Base-by-base conservation (phyloP, 2,113 vertebrate genomes). In the Nesoenas mayeri region DNA sequence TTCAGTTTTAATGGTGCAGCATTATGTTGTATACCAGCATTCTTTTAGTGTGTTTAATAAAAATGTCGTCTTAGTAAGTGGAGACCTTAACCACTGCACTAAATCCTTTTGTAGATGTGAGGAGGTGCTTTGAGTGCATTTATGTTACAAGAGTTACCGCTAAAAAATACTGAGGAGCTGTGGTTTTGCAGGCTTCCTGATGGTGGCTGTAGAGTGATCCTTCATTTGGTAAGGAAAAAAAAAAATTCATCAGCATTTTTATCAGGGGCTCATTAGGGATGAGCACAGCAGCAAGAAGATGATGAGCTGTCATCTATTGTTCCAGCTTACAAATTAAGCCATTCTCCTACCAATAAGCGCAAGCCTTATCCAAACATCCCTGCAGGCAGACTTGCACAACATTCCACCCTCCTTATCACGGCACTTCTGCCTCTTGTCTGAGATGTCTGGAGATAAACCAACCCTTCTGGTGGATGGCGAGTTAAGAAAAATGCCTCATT, bases 281-380 rank as follows among this genome's bases (percentile, higher is more conserved):
- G 79, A 91, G 66, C 29, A 61, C 38, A 57, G 82, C 79, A 74
- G 60, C 69, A 80, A 84, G 83, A 93, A 48, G 72, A 67, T 11
- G 61, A 66, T 42, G 83, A 93, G 78, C 78, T 95, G 89, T 81
- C 87, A 53, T 78, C 70, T 94, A 18, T 93, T 91, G 73, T 89
- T 88, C 44, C 84, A 91, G 32, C 47, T 93, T 77, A 93, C 53
- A 94, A 91, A 92, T 89, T 75, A 84, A 91, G 50, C 16, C 24
- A 12, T 89, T 96, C 50, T 95, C 77, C 29, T 69, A 56, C 65
- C 74, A 79, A 65, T 90, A 29, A 0, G 9, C 79, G 48, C 38
- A 48, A 85, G 42, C 42, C 56, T 89, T 81, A 89, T 29, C 72
- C 69, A 86, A 56, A 54, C 64, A 64, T 72, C 53, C 48, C 77